Base-by-base conservation (phyloP, 2,888 invertebrate species). In the Myathropa florea region DNA sequence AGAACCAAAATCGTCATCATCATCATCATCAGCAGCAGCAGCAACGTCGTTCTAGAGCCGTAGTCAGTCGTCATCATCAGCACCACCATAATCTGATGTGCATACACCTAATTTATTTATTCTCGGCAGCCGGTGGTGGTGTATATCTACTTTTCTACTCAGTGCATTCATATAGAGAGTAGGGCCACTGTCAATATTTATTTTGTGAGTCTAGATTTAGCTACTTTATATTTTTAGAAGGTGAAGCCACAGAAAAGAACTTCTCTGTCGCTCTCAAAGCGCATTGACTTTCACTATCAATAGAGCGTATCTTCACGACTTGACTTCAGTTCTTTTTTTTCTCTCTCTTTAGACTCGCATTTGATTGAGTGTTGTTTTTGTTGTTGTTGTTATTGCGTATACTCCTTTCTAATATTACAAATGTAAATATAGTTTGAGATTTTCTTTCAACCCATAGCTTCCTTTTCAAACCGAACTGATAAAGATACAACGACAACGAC, bases 171-270 rank as follows among this genome's bases (percentile, higher is more conserved):
- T 63, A 73, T 64, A 21, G 65, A 30, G 80, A 81, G 81, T 68
- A 77, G 77, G 73, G 73, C 83, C 75, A 86, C 78, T 86, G 86
- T 86, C 86, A 86, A 86, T 86, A 86, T 86, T 86, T 86, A 86
- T 86, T 86, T 86, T 86, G 78, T 83, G 78, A 70, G 61, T 86
- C 86, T 86, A 83, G 86, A 86, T 86, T 83, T 83, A 86, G 86
- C 86, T 86, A 83, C 86, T 86, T 83, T 86, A 86, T 86, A 86
- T 86, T 86, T 86, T 86, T 86, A 86, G 86, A 86, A 67, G 83
- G 36, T 72, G 23, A 77, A 80, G 63, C 73, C 63, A 80, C 67
- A 80, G 39, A 77, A 61, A 33, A 53, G 60, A 61, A 77, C 67
- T 61, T 36, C 55, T 78, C 61, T 73, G 67, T 61, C 71, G 30